A percentile compares a stretch with the other conserved stretches of the same genome.
Evolutionary conservation across 2,113 vertebrate genomes (phyloP).

Genomic region (Sprattus sprattus): DNA sequence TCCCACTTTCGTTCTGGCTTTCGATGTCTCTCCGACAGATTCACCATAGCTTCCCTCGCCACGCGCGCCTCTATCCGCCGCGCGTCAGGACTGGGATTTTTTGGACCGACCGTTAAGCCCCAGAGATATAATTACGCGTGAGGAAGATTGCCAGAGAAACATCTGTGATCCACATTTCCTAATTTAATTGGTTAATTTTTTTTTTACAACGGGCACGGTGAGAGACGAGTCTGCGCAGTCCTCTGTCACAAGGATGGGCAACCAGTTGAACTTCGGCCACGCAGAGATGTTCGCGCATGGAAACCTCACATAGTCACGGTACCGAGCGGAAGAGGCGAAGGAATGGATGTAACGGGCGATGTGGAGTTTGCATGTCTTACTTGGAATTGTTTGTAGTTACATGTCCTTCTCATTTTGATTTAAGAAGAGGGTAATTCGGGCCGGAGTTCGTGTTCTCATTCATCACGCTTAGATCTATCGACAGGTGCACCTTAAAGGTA

Average conservation of each 20-base stretch:
- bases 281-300: not conserved
- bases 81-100: not conserved
- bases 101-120: not conserved
- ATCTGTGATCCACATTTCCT: slow-evolving; percentile 6
- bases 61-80: not conserved
- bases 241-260: not conserved
- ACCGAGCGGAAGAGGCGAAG: not conserved
- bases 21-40: not conserved
- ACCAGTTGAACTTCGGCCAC: slow-evolving; percentile 15
- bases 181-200: not conserved
- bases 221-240: not conserved
- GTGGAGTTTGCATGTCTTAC: not conserved
- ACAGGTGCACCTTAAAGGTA: not conserved
- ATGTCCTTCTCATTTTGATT: not conserved
- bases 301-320: not conserved
- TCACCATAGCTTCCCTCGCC: not conserved
- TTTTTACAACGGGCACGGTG: not conserved
- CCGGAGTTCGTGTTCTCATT: not conserved
- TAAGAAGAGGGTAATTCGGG: not conserved
- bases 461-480: not conserved
- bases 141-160: not conserved
- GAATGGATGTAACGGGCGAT: not conserved
- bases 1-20: not conserved
- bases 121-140: not conserved
- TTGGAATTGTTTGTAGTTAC: not conserved